Base-by-base conservation (phyloP, 2,888 invertebrate species). In the Lottia scabra region DNA sequence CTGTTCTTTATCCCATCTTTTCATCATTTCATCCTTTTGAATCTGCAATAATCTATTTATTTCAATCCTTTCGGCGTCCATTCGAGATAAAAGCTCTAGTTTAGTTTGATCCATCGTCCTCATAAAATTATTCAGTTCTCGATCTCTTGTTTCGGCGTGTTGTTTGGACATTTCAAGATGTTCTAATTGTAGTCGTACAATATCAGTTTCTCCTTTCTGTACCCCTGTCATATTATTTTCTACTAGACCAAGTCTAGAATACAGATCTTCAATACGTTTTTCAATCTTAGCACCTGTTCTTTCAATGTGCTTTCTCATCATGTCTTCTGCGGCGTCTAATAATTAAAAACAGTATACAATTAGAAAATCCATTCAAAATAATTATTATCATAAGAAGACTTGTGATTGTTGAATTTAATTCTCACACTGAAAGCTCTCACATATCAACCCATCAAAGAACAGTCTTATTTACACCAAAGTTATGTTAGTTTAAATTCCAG, bases 261-360 rank as follows among this genome's bases (percentile, higher is more conserved):
- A 67, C 26, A 82, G 62, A n/a, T 80, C 78, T 38, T 80, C 78
- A n/a, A 82, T 62, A 26, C 78, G 73, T 44, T 78, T 75, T 65
- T 82, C 82, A 19, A 79, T 65, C 68, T 79, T 78, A 13, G 74
- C 74, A 3, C 76, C 72, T 62, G 77, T 70, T 10, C 77, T 63
- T 30, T 82, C 82, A 2, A 82, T 77, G 66, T 77, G 66, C 10
- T 78, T 70, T 62, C 77, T 48, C 26, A 82, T 44, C 72, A 76
- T 75, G 56, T 82, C 82, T 16, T 82, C 81, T 15, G 76, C 74
- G 0, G 81, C 78, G 26, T 80, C 82, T 82, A 67, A 1, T 6
- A 63, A 44, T n/a, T 38, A 38, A 8, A 38, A 38, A 38, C 10
- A 38, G 5, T 8, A 38, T 4, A 38, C 5, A 10, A 38, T 38